Base-by-base conservation (phyloP, 2,113 vertebrate species). In the Bombycilla garrulus region DNA sequence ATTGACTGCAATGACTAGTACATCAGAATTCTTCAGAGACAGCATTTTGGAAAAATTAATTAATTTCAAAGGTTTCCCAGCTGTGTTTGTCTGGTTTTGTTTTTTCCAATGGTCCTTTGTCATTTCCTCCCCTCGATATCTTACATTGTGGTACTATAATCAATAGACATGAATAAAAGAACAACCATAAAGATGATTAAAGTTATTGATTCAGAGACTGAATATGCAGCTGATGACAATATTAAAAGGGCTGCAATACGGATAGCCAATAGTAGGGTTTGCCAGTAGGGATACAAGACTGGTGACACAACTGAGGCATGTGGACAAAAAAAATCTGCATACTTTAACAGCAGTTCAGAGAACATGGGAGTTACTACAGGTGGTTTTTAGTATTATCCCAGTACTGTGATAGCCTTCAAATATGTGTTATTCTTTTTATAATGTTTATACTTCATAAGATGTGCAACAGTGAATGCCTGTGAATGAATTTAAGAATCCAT, bases 101-200 rank as follows among this genome's bases (percentile, higher is more conserved):
- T 45, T 70, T 73, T 36, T 6, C 31, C 21, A 31, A 1, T 26
- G 61, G 7, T 64, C 5, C 31, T 67, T 45, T 65, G 15, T 38
- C 9, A 53, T 92, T 95, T 93, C 25, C 62, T 85, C 80, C 44
- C 12, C 14, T 95, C 13, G 0, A 16, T 24, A 15, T 60, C 45
- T 56, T 58, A 23, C 60, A 31, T 17, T 72, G 45, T 65, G 42
- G 53, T 65, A 72, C 36, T 53, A 14, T 73, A 86, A 93, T 94
- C 90, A 95, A 95, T 95, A 89, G 10, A 57, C 47, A 85, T 80
- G 81, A 92, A 94, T 94, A 88, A 90, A 94, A 93, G 40, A 80
- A 40, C 61, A 80, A 31, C 66, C 60, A 73, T 91, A 90, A 96
- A 77, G 47, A 94, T 86, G 54, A 95, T 92, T 94, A 86, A 90